These are phyloP conservation scores for Denticeps clupeoides DNA, from an alignment of 2,797 vertebrate species.

Conservation along the genomic window DNA sequence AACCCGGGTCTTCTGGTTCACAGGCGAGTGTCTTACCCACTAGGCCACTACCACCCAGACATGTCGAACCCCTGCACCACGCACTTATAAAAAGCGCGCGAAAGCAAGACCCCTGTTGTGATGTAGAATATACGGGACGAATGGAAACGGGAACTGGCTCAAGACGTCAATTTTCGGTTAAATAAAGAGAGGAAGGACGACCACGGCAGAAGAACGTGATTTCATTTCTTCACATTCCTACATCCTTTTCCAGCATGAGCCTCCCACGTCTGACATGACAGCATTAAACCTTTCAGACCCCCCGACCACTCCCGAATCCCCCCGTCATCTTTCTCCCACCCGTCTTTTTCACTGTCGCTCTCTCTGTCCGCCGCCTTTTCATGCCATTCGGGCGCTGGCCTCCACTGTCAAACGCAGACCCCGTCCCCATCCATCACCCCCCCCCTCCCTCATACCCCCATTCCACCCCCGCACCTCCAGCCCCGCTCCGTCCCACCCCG, in stretches of 20 bases:
- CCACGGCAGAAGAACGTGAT: conserved; percentile 4
- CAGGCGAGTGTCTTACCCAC: too few species aligned
- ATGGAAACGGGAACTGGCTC: neutral
- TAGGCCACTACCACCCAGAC: too few species aligned
- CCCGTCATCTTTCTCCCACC: neutral
- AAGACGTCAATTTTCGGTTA: neutral
- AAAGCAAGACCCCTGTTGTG: neutral
- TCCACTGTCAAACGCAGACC: neutral
- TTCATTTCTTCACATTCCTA: neutral
- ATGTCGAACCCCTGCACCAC: too few species aligned
- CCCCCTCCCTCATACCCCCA: neutral
- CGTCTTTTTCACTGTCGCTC: neutral
- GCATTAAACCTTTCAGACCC: too few species aligned
- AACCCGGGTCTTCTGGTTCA: too few species aligned
- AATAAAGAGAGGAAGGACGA: conserved; percentile 2
- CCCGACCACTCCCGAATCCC: neutral
- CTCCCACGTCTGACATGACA: neutral
- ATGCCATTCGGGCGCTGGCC: conserved; percentile 11
- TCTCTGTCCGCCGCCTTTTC: neutral
- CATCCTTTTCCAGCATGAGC: neutral
- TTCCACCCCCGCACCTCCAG: neutral
- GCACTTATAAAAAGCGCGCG: too few species aligned
- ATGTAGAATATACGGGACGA: neutral
- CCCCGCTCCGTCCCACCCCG: too few species aligned
- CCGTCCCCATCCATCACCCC: neutral